Percentiles rank a stretch among this genome's conserved stretches.
These are phyloP conservation scores for Phocides pigmalion DNA, from an alignment of 1,140 invertebrate genomes.

Conservation along the genomic window DNA sequence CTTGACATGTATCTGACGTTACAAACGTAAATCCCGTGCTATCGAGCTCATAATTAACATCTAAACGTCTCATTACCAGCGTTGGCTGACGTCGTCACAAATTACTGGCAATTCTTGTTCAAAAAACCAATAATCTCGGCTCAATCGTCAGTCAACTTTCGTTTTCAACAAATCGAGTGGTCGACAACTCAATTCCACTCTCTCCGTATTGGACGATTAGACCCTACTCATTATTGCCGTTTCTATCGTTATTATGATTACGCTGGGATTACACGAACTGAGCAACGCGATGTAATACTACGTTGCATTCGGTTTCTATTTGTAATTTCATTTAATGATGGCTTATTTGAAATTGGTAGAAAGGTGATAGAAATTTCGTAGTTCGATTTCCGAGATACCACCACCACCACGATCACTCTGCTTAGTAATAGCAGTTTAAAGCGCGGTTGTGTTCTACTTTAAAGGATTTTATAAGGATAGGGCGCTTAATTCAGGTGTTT, in stretches of 20 bases:
- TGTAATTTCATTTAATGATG: constrained; percentile 3
- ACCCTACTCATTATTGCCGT: constrained; percentile 34
- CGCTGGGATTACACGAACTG: constrained; percentile 19
- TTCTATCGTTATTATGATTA: constrained; percentile 31
- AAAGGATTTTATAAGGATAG: no score
- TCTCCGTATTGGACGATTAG: constrained; percentile 46
- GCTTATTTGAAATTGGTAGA: constrained; percentile 8
- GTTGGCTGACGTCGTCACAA: constrained; percentile 18
- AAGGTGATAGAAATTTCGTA: no score
- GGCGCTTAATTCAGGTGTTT: no score
- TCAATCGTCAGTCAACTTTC: constrained; percentile 56
- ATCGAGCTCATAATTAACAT: constrained; percentile 17
- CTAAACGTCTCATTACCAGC: constrained; percentile 27
- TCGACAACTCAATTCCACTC: constrained; percentile 52
- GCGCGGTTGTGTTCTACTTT: no score
- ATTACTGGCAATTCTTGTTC: constrained; percentile 17
- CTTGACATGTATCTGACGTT: constrained; percentile 18
- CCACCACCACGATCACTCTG: no score
- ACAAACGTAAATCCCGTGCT: constrained; percentile 10
- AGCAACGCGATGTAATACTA: constrained; percentile 3
- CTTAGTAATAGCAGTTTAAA: no score
- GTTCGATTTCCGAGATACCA: no score
- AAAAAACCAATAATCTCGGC: constrained; percentile 47
- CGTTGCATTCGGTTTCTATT: constrained; percentile 14
- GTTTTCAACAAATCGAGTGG: constrained; percentile 55